Conservation (phyloP, 2,113 vertebrate genomes). For the Pomatostomus ruficeps region DNA sequence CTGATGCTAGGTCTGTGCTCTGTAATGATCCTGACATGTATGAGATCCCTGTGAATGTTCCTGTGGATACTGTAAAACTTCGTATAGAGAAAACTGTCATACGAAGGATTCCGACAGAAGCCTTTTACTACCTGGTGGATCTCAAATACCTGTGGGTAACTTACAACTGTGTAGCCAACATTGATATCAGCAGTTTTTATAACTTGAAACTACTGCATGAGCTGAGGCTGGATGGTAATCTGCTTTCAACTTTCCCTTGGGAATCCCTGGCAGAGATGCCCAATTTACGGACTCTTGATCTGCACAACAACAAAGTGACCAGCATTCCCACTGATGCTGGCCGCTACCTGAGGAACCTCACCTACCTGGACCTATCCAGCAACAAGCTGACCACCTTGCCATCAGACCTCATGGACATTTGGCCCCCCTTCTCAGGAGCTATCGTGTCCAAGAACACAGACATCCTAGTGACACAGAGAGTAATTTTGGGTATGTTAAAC, state of each 20-base stretch:
- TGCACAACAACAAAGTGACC: slow-evolving; percentile 90
- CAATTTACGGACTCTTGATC: slow-evolving; percentile 81
- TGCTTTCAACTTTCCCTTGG: slow-evolving; percentile 89
- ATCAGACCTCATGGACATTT: slow-evolving; percentile 89
- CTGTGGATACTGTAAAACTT: slow-evolving; percentile 87
- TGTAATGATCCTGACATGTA: slow-evolving; percentile 95
- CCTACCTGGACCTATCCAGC: slow-evolving; percentile 93
- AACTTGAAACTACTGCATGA: slow-evolving; percentile 92
- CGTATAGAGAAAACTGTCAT: slow-evolving; percentile 90
- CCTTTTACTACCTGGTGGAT: slow-evolving; percentile 94
- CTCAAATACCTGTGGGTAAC: slow-evolving; percentile 91
- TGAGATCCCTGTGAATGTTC: slow-evolving; percentile 87
- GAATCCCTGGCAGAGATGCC: slow-evolving; percentile 88
- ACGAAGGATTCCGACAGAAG: slow-evolving; percentile 81
- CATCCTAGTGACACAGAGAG: slow-evolving; percentile 65
- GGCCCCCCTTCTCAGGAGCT: slow-evolving; percentile 80
- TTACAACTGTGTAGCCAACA: slow-evolving; percentile 83
- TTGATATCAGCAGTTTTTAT: slow-evolving; percentile 89
- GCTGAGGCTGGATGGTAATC: slow-evolving; percentile 89
- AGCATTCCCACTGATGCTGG: slow-evolving; percentile 76
- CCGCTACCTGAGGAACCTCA: slow-evolving; percentile 81
- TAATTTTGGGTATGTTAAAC: slow-evolving; percentile 81
- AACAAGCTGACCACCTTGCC: slow-evolving; percentile 89
- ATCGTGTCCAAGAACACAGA: slow-evolving; percentile 23
- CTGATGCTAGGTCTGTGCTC: slow-evolving; percentile 79